Conservation (phyloP, 1,140 invertebrate species). For the Reticulitermes speratus region DNA sequence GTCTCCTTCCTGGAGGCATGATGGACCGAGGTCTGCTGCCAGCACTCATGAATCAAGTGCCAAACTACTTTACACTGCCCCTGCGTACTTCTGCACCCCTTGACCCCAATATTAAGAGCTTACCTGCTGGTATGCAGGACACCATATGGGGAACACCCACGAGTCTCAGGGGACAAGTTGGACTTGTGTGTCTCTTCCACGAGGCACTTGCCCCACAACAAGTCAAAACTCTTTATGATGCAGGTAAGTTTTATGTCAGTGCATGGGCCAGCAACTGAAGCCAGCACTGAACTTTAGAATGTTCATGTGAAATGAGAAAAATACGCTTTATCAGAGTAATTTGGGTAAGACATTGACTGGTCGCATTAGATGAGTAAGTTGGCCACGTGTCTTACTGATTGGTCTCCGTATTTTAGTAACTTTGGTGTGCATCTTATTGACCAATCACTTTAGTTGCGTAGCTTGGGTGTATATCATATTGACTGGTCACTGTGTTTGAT, state of each 20-base stretch:
- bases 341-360: too few relatives aligned
- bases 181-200: slow-evolving; percentile 53
- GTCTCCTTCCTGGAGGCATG: slow-evolving; percentile 32
- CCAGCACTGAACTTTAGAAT: too few relatives aligned
- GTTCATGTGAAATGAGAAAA: too few relatives aligned
- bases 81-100: slow-evolving; percentile 44
- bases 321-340: too few relatives aligned
- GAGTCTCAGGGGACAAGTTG: slow-evolving; percentile 52
- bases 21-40: slow-evolving; percentile 44
- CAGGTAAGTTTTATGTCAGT: slow-evolving; percentile 41
- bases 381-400: too few relatives aligned
- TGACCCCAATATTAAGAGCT: slow-evolving; percentile 54
- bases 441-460: too few relatives aligned
- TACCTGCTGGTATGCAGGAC: slow-evolving; percentile 56
- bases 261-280: too few relatives aligned
- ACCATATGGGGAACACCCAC: slow-evolving; percentile 51
- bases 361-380: too few relatives aligned
- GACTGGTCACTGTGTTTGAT: too few relatives aligned
- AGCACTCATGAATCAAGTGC: slow-evolving; percentile 47
- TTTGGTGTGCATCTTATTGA: too few relatives aligned
- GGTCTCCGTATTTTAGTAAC: too few relatives aligned
- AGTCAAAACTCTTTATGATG: slow-evolving; percentile 46
- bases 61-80: slow-evolving; percentile 50
- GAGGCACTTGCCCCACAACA: slow-evolving; percentile 48
- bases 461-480: too few relatives aligned